phyloP scores from a whole-genome alignment of 2,888 invertebrate species.

The Strigamia crassipes region DNA sequence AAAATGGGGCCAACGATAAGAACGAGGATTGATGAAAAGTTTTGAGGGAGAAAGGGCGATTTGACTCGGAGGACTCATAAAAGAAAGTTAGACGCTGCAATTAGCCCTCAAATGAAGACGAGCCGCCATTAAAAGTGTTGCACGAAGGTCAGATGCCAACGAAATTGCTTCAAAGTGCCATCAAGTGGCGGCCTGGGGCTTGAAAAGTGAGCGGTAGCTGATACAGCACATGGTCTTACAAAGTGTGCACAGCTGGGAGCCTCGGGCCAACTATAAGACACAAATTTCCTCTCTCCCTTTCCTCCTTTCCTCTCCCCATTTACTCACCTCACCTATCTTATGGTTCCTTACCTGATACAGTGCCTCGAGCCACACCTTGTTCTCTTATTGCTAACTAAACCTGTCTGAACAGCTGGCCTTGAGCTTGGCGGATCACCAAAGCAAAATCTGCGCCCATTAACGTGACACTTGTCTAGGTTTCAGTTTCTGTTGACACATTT shows the following conservation, averaged over 20 bases:
- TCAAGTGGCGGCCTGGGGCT: slow-evolving; percentile 22
- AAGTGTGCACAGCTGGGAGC: slow-evolving; percentile 21
- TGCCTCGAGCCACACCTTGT: slow-evolving; percentile 34
- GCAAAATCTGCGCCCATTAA: slow-evolving; percentile 4
- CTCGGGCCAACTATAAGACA: slow-evolving; percentile 19
- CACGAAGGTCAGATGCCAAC: slow-evolving; percentile 36
- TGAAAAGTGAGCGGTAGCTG: slow-evolving; percentile 40
- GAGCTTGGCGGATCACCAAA: slow-evolving; percentile 11
- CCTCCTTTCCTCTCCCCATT: slow-evolving; percentile 15
- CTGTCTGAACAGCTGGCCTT: slow-evolving; percentile 39
- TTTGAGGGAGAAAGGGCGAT: background rate
- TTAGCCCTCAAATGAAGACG: slow-evolving; percentile 25
- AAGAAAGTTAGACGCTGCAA: slow-evolving; percentile 10
- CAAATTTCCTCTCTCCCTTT: background rate
- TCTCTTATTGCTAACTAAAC: slow-evolving; percentile 1
- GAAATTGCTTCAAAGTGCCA: slow-evolving; percentile 42
- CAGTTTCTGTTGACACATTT: slow-evolving; percentile 11
- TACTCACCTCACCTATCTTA: slow-evolving; percentile 20
- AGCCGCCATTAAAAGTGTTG: slow-evolving; percentile 32
- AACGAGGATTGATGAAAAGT: background rate
- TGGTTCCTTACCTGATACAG: slow-evolving; percentile 30
- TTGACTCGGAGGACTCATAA: slow-evolving; percentile 6
- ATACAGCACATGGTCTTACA: slow-evolving; percentile 34
- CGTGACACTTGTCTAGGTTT: slow-evolving; percentile 16
- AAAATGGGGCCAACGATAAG: background rate